Conservation (phyloP, 2,888 invertebrate species). For the Drosophila fungiperda region DNA sequence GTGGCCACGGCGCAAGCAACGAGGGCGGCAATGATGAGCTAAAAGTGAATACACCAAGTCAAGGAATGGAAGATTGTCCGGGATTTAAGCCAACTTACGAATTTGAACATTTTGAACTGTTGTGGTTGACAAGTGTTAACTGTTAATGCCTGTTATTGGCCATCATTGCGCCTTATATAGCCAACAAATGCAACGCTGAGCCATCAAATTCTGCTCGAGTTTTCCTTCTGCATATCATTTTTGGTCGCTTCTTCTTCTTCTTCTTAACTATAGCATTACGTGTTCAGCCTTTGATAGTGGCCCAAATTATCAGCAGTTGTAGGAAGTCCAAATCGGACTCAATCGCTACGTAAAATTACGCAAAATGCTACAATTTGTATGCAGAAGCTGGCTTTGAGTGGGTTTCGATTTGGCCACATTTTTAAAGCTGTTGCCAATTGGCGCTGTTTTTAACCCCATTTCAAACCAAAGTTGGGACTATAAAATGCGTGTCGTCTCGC, state of each 20-base stretch:
- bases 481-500: slow-evolving; percentile 46
- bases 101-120: slow-evolving; percentile 77
- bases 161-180: slow-evolving; percentile 71
- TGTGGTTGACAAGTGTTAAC: slow-evolving; percentile 51
- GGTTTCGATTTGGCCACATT: slow-evolving; percentile 37
- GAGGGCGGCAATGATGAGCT: slow-evolving; percentile 74
- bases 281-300: slow-evolving; percentile 48
- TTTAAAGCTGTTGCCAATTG: slow-evolving; percentile 36
- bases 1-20: slow-evolving; percentile 70
- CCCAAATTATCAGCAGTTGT: slow-evolving; percentile 12
- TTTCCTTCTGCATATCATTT: slow-evolving; percentile 31
- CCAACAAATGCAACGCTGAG: slow-evolving; percentile 1
- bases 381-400: slow-evolving; percentile 29
- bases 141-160: slow-evolving; percentile 54
- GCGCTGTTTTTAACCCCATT: slow-evolving; percentile 41
- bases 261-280: slow-evolving; percentile 39
- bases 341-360: slow-evolving; percentile 37
- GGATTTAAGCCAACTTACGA: slow-evolving; percentile 68
- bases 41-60: background rate
- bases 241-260: slow-evolving; percentile 59
- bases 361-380: slow-evolving; percentile 62
- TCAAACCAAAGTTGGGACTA: slow-evolving; percentile 45
- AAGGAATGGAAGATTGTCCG: background rate
- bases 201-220: slow-evolving; percentile 43
- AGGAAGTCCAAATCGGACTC: slow-evolving; percentile 46